Percentiles rank a stretch among this genome's conserved stretches.
These are phyloP conservation scores for Euclidia mi DNA, from an alignment of 2,888 invertebrate genomes.

Conservation along the genomic window DNA sequence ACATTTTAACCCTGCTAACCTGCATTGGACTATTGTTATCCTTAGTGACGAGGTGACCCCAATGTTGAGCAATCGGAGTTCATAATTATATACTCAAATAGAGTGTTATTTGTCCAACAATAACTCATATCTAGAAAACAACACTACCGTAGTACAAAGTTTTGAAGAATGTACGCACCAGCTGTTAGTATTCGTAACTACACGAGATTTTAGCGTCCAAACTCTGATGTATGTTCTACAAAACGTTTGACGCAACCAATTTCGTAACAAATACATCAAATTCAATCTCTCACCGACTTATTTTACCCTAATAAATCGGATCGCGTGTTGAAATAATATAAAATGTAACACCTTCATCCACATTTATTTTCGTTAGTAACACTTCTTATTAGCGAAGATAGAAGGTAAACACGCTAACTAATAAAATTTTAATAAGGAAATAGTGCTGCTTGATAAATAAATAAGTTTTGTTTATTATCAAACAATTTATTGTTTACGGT, in stretches of 20 bases:
- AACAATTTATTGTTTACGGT: constrained; percentile 36
- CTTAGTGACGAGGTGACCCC: no score
- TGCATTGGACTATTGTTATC: no score
- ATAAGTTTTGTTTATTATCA: constrained; percentile 58
- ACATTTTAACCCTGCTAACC: no score
- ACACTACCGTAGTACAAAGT: no score
- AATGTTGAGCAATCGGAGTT: no score
- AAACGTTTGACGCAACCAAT: constrained; percentile 20
- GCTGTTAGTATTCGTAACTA: no score
- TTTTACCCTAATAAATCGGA: constrained; percentile 61
- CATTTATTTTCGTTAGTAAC: constrained; percentile 84
- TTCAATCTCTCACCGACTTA: constrained; percentile 34
- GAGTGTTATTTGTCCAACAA: no score
- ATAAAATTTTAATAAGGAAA: constrained; percentile 79
- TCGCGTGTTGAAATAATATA: constrained; percentile 84
- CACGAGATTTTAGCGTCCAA: not conserved
- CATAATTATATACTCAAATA: no score
- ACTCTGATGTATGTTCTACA: not conserved
- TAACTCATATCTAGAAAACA: no score
- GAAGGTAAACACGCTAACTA: constrained; percentile 78
- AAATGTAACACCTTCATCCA: constrained; percentile 80
- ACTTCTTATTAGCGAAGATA: constrained; percentile 80
- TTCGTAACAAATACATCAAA: constrained; percentile 32
- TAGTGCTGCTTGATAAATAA: constrained; percentile 70
- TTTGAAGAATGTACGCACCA: no score